These are phyloP conservation scores for Mythimna lalbum DNA, from an alignment of 2,888 invertebrate species.

Conservation along the genomic window DNA sequence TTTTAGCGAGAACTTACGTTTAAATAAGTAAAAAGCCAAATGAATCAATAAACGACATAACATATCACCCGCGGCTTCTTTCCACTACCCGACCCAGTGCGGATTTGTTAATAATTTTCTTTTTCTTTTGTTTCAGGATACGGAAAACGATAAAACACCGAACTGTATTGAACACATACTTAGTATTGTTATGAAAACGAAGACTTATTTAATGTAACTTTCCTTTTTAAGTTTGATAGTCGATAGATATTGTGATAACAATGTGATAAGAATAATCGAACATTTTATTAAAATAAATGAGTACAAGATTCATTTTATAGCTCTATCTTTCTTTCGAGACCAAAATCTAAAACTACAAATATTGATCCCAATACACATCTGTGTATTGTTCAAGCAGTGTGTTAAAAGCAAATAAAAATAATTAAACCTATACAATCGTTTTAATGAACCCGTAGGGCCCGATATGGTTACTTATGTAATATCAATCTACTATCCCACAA, in stretches of 20 bases:
- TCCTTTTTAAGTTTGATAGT: conserved; percentile 56
- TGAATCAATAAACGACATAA: no score
- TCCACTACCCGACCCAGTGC: no score
- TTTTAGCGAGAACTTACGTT: no score
- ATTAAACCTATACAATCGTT: conserved; percentile 17
- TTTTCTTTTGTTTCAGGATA: conserved; percentile 79
- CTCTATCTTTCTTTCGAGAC: conserved; percentile 1
- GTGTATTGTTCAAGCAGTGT: conserved; percentile 14
- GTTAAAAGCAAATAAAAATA: conserved; percentile 37
- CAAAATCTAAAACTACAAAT: conserved; percentile 12
- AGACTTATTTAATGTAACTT: conserved; percentile 71
- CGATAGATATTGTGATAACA: conserved; percentile 53
- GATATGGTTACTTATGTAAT: background rate
- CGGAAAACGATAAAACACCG: conserved; percentile 74
- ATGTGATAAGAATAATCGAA: conserved; percentile 39
- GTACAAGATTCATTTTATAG: conserved; percentile 13
- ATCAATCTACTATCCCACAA: no score
- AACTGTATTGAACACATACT: conserved; percentile 43
- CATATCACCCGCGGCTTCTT: no score
- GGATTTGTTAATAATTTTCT: conserved; percentile 8
- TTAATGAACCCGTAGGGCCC: conserved; percentile 9
- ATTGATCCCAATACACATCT: background rate
- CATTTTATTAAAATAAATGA: conserved; percentile 15
- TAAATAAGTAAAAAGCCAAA: no score
- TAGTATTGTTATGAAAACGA: conserved; percentile 65